Base-by-base conservation (phyloP, 2,797 vertebrate genomes). In the Heliangelus exortis region DNA sequence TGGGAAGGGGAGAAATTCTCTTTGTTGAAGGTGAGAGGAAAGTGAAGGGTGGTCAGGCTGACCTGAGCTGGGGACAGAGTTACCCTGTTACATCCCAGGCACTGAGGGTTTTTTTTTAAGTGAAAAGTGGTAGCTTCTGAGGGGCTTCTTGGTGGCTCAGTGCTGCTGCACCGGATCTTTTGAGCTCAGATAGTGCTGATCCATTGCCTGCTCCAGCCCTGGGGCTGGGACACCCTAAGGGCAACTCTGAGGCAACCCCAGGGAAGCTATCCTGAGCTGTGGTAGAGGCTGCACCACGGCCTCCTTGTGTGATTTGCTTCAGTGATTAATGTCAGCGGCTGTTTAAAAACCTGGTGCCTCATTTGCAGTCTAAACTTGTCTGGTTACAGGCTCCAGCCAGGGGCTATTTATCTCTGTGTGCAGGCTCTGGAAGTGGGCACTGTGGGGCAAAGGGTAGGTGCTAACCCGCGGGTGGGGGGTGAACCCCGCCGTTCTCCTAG, bases 331-430 rank as follows among this genome's bases (percentile, higher is more conserved):
- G 89, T 48, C 6, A 57, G 53, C 0, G 43, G 45, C 66, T 94
- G 72, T 89, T 94, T 75, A 69, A 91, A 96, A 95, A 91, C 55
- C 76, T 78, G 76, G 54, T 93, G 90, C 76, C 82, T 95, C 83
- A 55, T 88, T 92, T 94, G 81, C 84, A 96, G 91, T 94, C 94
- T 96, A 92, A 95, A 93, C 93, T 92, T 95, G 93, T 92, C 94
- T 92, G 85, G 91, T 54, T 84, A 13, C 79, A 92, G 93, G 89
- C 87, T 95, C 93, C 84, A 90, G 89, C 55, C 76, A 84, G 83
- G 76, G 76, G 54, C 66, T 84, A 45, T 96, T 95, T 93, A 71
- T 91, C 93, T 90, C 68, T 62, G 15, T 34, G 39, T 75, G 71
- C 84, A 71, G 55, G 65, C 76, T 83, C 68, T 78, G 84, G 84